A percentile compares a stretch with the other conserved stretches of the same genome.
Conservation (phyloP, 2,888 invertebrate species). For the Aproaerema taeniolella region DNA sequence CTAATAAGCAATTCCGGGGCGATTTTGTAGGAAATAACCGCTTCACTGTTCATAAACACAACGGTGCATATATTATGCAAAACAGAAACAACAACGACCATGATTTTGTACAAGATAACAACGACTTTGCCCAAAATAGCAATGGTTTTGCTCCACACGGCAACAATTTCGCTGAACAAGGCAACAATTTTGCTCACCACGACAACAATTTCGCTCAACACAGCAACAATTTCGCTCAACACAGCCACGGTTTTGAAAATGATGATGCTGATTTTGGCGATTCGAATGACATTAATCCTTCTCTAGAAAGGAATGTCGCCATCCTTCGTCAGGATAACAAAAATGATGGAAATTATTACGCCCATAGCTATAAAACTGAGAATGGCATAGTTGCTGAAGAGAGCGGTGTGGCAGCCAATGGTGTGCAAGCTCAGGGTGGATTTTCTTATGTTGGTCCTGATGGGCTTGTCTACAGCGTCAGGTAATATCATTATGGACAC, state of each 20-base stretch:
- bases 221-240: no score
- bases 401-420: constrained; percentile 58
- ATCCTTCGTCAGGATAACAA: constrained; percentile 56
- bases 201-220: constrained; percentile 19
- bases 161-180: constrained; percentile 24
- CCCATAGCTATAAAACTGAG: constrained; percentile 61
- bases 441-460: constrained; percentile 66
- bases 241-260: constrained; percentile 19
- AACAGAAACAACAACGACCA: constrained; percentile 17
- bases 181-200: constrained; percentile 23
- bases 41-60: not conserved
- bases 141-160: constrained; percentile 19
- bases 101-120: constrained; percentile 8
- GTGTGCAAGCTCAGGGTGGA: constrained; percentile 61
- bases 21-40: no score
- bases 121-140: constrained; percentile 17
- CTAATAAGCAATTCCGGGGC: no score
- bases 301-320: constrained; percentile 56
- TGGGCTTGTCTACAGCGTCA: constrained; percentile 58
- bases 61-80: constrained; percentile 6
- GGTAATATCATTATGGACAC: constrained; percentile 34
- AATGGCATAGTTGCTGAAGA: constrained; percentile 65
- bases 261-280: constrained; percentile 11
- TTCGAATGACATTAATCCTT: constrained; percentile 25
- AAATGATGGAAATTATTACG: constrained; percentile 57